These are phyloP conservation scores for Gyrodactylus salaris DNA, from an alignment of 1,140 invertebrate species.

Conservation along the genomic window DNA sequence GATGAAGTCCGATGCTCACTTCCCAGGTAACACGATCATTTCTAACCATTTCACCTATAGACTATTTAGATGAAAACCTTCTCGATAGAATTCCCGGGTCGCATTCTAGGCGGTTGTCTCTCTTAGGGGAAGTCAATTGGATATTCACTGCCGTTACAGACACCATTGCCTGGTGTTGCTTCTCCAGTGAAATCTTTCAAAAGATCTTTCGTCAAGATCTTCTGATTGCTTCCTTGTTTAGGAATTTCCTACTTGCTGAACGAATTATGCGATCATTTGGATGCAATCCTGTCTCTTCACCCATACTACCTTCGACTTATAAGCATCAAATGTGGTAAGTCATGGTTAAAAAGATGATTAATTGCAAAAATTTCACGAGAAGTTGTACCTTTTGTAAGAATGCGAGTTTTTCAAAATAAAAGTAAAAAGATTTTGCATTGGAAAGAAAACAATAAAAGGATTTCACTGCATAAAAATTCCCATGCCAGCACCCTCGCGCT, in stretches of 20 bases:
- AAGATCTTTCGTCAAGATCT: slow-evolving; percentile 66
- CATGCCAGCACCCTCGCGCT: no score
- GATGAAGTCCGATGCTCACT: neutral
- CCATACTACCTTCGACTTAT: slow-evolving; percentile 43
- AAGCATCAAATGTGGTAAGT: slow-evolving; percentile 31
- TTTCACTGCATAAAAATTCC: no score
- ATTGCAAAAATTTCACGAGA: no score
- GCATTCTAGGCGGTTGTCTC: slow-evolving; percentile 63
- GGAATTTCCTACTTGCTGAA: slow-evolving; percentile 82
- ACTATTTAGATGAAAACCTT: slow-evolving; percentile 9
- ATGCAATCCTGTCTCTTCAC: slow-evolving; percentile 62
- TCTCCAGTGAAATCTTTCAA: slow-evolving; percentile 45
- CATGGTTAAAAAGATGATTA: no score
- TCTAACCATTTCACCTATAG: slow-evolving; percentile 6
- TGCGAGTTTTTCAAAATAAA: no score
- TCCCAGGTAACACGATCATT: slow-evolving; percentile 5
- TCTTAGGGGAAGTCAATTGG: slow-evolving; percentile 95
- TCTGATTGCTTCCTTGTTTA: slow-evolving; percentile 76
- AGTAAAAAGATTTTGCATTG: no score
- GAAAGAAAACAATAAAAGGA: no score
- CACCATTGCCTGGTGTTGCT: slow-evolving; percentile 60
- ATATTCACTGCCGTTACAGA: slow-evolving; percentile 98
- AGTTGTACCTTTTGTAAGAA: no score
- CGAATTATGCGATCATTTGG: slow-evolving; percentile 75
- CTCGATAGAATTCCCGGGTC: slow-evolving; percentile 43